Conservation (phyloP, 2,113 vertebrate species). For the Megaleporinus macrocephalus region DNA sequence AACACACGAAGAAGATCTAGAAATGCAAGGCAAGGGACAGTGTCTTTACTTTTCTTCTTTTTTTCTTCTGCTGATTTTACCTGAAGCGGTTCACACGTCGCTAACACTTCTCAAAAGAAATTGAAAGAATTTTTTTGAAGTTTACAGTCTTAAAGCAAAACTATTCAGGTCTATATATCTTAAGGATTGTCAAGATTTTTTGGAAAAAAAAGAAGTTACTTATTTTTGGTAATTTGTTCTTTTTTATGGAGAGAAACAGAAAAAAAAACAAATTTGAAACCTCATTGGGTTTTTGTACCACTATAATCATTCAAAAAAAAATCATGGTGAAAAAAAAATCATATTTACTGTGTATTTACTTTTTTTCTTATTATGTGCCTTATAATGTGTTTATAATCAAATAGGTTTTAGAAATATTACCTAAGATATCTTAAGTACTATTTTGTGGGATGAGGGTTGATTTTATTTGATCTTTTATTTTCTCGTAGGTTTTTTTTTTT, state of each 20-base stretch:
- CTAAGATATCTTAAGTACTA: slow-evolving; percentile 77
- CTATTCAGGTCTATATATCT: slow-evolving; percentile 84
- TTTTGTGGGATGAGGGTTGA: slow-evolving; percentile 71
- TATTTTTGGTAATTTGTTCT: slow-evolving; percentile 85
- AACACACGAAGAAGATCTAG: neutral
- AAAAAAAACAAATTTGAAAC: slow-evolving; percentile 71
- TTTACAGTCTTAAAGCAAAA: slow-evolving; percentile 81
- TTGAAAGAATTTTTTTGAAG: slow-evolving; percentile 64
- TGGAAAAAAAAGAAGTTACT: slow-evolving; percentile 76
- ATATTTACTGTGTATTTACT: slow-evolving; percentile 83
- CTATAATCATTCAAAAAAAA: slow-evolving; percentile 77
- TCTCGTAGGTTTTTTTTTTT: slow-evolving; percentile 28
- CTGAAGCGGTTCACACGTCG: slow-evolving; percentile 52
- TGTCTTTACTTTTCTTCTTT: slow-evolving; percentile 25
- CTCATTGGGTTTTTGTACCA: slow-evolving; percentile 83
- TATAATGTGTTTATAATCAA: slow-evolving; percentile 83
- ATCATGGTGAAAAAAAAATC: slow-evolving; percentile 72
- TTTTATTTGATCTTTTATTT: slow-evolving; percentile 59
- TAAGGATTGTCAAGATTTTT: slow-evolving; percentile 82
- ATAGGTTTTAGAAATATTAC: slow-evolving; percentile 78
- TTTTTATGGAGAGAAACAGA: slow-evolving; percentile 68
- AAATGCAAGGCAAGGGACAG: slow-evolving; percentile 56
- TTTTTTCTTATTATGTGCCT: slow-evolving; percentile 88
- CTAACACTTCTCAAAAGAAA: slow-evolving; percentile 56
- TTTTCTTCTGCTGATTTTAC: slow-evolving; percentile 37